A percentile compares a stretch with the other conserved stretches of the same genome.
phyloP scores from a whole-genome alignment of 2,888 invertebrate genomes.

The Gandaritis pyraliata region DNA sequence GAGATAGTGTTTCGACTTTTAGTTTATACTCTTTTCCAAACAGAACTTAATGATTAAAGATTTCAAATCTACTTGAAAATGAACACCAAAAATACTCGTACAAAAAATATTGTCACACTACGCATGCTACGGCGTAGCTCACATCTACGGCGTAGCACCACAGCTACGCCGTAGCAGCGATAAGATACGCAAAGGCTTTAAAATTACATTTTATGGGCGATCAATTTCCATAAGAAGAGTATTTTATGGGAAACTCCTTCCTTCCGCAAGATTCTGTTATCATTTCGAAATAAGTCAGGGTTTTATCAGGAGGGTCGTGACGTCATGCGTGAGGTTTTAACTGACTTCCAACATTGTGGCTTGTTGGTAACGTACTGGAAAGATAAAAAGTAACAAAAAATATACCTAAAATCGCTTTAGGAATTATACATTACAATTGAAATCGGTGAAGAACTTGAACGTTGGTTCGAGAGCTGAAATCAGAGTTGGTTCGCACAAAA shows the following conservation, averaged over 20 bases:
- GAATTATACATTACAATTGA: no score
- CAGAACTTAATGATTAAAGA: no score
- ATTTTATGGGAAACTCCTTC: constrained; percentile 26
- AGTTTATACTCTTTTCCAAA: no score
- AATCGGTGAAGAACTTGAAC: no score
- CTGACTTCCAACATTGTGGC: background rate
- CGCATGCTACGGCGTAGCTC: constrained; percentile 5
- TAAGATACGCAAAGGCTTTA: constrained; percentile 27
- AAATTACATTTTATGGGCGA: constrained; percentile 33
- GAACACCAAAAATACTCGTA: background rate
- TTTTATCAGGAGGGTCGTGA: constrained; percentile 7
- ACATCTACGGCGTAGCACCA: constrained; percentile 13
- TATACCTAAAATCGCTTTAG: no score
- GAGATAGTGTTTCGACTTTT: no score
- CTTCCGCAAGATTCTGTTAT: constrained; percentile 16
- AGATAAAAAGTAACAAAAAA: background rate
- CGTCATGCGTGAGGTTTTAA: constrained; percentile 1
- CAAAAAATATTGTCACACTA: background rate
- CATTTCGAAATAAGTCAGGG: constrained; percentile 5
- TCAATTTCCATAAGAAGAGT: constrained; percentile 32
- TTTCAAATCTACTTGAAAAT: no score
- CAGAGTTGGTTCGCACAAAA: no score
- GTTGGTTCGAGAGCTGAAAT: no score
- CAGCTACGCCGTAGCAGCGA: constrained; percentile 17
- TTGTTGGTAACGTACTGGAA: background rate